Evolutionary conservation across 1,140 invertebrate species (phyloP), one percentile per base, ranked within the genome.

Genomic region (Drosophila sulfurigaster): DNA sequence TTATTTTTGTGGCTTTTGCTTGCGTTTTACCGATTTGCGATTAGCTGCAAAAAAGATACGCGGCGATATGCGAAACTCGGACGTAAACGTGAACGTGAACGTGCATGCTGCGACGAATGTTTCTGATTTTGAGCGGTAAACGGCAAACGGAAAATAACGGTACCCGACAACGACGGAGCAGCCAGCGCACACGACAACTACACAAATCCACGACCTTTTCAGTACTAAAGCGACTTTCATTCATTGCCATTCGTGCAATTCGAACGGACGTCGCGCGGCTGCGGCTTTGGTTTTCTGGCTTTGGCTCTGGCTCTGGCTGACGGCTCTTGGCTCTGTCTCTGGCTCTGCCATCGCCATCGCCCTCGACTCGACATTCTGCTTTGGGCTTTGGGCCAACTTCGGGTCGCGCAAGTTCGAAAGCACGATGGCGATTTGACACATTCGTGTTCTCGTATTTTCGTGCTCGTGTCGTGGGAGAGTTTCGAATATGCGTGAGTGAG

Each of bases 191-290:
- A 85, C 85, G 85, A 81, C 75, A 89, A 88, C 90, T 89, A 90
- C 80, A 91, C 90, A 82, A 91, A 91, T 91, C 85, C 85, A 91
- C 85, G 90, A 91, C 90, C 90, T 90, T 90, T 91, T 91, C 72
- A 91, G 80, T 91, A 91, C 90, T 91, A 77, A 91, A 85, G 89
- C 85, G 75, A 72, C 66, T 76, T 82, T 85, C 86, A 87, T 83
- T 82, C 82, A 89, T 90, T 91, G 66, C 72, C 71, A 72, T 78
- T 80, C 72, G 70, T 68, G 58, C 63, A 67, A 45, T 77, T 78
- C 75, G 75, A 73, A 68, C 10, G 32, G 45, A 52, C 56, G 60
- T 45, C 11, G 68, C 49, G 35, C 51, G 58, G 54, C 67, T 77
- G 75, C 69, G 63, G 75, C 76, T 69, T 76, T 72, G 32, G 15